A percentile compares a stretch with the other conserved stretches of the same genome.
Conservation (phyloP, 2,797 vertebrate species). For the Malurus splendens region DNA sequence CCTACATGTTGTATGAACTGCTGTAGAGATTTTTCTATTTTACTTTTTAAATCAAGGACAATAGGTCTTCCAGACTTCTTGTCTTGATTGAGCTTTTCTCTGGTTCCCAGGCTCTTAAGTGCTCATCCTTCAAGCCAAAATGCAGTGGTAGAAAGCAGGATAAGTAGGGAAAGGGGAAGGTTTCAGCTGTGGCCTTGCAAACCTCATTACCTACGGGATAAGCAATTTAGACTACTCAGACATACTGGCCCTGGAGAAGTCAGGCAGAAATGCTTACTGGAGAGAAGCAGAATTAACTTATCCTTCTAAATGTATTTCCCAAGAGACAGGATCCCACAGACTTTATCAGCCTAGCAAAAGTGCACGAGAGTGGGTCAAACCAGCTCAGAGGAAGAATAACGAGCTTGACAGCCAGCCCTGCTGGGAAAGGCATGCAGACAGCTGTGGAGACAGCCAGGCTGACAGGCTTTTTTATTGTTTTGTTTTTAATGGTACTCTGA, state of each 20-base stretch:
- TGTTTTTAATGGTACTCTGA: constrained; percentile 10
- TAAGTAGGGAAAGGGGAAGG: not conserved
- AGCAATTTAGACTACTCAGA: not conserved
- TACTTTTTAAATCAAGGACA: not conserved
- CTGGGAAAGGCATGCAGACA: constrained; percentile 16
- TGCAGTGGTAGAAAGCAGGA: not conserved
- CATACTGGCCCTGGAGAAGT: not conserved
- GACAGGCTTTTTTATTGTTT: constrained; percentile 40
- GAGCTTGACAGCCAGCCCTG: not conserved
- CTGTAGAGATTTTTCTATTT: too few species aligned
- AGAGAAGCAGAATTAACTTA: constrained; percentile 17
- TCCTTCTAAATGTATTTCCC: not conserved
- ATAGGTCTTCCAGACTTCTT: not conserved
- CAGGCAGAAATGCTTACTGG: not conserved
- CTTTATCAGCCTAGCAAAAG: constrained; percentile 6
- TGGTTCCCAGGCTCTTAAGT: not conserved
- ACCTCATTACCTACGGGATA: not conserved
- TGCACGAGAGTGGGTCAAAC: not conserved
- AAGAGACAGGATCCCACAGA: not conserved
- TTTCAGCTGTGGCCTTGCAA: not conserved
- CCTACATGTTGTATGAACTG: not conserved
- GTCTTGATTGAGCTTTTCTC: not conserved
- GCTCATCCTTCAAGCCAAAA: not conserved
- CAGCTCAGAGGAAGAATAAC: not conserved
- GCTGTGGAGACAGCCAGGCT: constrained; percentile 34